Conservation (phyloP, 2,888 invertebrate species). For the Daptonema setosum region DNA sequence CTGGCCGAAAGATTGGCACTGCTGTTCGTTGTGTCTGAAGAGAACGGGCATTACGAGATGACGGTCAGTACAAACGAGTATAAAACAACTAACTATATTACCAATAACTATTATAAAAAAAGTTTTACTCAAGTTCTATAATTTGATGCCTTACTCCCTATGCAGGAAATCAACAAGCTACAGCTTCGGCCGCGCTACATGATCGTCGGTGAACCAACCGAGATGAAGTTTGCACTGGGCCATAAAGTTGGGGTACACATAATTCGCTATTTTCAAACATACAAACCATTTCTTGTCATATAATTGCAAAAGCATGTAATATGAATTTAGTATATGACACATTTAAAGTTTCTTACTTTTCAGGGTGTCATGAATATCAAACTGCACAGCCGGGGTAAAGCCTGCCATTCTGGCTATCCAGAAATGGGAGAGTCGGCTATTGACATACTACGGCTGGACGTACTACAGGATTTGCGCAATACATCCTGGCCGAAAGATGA, state of each 20-base stretch:
- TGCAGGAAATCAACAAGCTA: slow-evolving; percentile 17
- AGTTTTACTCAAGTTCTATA: too few relatives aligned
- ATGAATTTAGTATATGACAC: too few relatives aligned
- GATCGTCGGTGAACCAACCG: slow-evolving; percentile 24
- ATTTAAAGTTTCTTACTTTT: too few relatives aligned
- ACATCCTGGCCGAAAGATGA: slow-evolving; percentile 16
- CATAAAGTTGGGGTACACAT: too few relatives aligned
- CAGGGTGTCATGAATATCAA: slow-evolving; percentile 19
- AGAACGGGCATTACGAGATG: slow-evolving; percentile 22
- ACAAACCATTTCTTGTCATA: too few relatives aligned
- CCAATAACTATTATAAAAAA: too few relatives aligned
- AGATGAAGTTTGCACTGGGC: slow-evolving; percentile 17
- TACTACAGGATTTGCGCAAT: slow-evolving; percentile 15
- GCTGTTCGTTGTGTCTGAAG: slow-evolving; percentile 23
- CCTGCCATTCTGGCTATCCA: slow-evolving; percentile 21
- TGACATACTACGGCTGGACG: slow-evolving; percentile 16
- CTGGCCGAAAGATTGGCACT: slow-evolving; percentile 16
- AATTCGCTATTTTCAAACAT: too few relatives aligned
- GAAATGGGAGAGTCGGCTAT: slow-evolving; percentile 20
- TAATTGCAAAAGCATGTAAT: too few relatives aligned
- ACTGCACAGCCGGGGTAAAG: slow-evolving; percentile 11
- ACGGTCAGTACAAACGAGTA: too few relatives aligned
- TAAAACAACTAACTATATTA: too few relatives aligned
- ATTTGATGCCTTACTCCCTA: too few relatives aligned
- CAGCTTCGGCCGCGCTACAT: slow-evolving; percentile 16